These are phyloP conservation scores for Bettongia penicillata DNA, from an alignment of 2,113 vertebrate species.

Conservation along the genomic window DNA sequence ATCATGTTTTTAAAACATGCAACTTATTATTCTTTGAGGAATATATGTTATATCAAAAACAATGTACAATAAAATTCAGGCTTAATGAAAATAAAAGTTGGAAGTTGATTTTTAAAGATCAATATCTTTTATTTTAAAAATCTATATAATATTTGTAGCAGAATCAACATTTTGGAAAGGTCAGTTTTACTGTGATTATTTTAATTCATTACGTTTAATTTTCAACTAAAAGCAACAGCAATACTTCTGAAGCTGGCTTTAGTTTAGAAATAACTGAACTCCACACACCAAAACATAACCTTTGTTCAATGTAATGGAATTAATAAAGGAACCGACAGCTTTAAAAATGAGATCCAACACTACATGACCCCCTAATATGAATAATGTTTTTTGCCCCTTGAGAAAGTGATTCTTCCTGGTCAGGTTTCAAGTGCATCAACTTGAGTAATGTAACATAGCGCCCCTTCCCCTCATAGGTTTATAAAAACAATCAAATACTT, in stretches of 20 bases:
- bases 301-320: neutral
- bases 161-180: neutral
- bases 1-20: neutral
- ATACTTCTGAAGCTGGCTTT: neutral
- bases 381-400: constrained; percentile 9
- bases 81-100: neutral
- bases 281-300: neutral
- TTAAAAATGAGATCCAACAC: constrained; percentile 38
- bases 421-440: constrained; percentile 10
- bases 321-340: neutral
- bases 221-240: neutral
- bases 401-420: constrained; percentile 59
- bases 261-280: neutral
- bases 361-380: neutral
- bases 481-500: constrained; percentile 9
- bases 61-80: constrained; percentile 16
- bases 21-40: neutral
- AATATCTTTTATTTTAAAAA: neutral
- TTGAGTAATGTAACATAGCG: constrained; percentile 25
- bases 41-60: neutral
- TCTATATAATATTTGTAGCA: neutral
- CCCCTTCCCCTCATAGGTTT: neutral
- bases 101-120: neutral
- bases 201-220: constrained; percentile 17
- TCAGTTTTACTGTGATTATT: neutral